A percentile compares a stretch with the other conserved stretches of the same genome.
phyloP scores from a whole-genome alignment of 1,140 invertebrate species.

The Stegodyphus mimosarum region DNA sequence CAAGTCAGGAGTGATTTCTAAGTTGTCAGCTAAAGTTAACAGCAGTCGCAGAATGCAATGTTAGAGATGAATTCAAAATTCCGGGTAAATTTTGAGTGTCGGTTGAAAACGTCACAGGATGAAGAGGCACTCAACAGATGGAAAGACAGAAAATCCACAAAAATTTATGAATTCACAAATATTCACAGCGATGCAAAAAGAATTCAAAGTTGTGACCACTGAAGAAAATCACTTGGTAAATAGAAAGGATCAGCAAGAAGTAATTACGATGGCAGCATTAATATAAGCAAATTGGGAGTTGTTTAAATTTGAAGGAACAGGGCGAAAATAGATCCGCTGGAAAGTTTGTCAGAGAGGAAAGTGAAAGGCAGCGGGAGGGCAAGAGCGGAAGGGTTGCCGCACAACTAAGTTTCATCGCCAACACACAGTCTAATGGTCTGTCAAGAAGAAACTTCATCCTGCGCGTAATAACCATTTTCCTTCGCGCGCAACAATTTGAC shows the following conservation, averaged over 20 bases:
- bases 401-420: constrained; percentile 17
- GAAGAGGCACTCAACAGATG: constrained; percentile 1
- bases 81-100: too few relatives aligned
- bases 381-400: constrained; percentile 50
- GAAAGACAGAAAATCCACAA: neutral
- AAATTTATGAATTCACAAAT: neutral
- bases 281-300: neutral
- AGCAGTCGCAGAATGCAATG: too few relatives aligned
- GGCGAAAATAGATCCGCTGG: constrained; percentile 37
- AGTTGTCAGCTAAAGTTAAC: too few relatives aligned
- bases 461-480: neutral
- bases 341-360: constrained; percentile 51
- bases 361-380: constrained; percentile 29
- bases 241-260: neutral
- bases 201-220: neutral
- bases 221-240: neutral
- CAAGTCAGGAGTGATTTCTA: too few relatives aligned
- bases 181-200: neutral
- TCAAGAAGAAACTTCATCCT: neutral
- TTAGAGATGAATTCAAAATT: too few relatives aligned
- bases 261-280: neutral
- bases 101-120: too few relatives aligned
- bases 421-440: neutral
- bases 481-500: neutral
- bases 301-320: constrained; percentile 30